Base-by-base conservation (phyloP, 2,797 vertebrate genomes). In the Anguilla megastoma region DNA sequence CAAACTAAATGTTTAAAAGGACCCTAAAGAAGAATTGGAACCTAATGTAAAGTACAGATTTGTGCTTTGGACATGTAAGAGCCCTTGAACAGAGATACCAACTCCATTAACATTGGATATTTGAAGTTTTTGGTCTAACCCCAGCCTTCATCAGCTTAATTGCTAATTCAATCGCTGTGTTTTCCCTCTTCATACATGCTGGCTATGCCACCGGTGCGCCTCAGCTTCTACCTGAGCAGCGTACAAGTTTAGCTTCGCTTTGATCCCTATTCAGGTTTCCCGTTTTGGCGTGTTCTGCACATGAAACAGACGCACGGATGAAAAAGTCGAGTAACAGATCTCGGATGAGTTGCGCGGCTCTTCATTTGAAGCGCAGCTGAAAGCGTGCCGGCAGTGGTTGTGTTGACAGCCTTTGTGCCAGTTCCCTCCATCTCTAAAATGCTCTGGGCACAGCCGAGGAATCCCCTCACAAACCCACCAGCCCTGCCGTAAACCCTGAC, bases 401-500 rank as follows among this genome's bases (percentile, higher is more conserved):
- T 91, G 92, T 92, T 95, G 95, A 96, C 95, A 96, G 93, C 93
- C 94, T 96, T 96, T 96, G 95, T 96, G 95, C 94, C 94, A 92
- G 91, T 93, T 94, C 92, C 93, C 92, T 94, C 93, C 94, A 96
- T 94, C 93, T 92, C 94, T 93, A 93, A 95, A 96, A 94, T 92
- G 95, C 95, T 96, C 94, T 95, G 94, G 94, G 95, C 95, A 95
- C 94, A 95, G 95, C 95, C 93, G 93, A 94, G 90, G 91, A 92
- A 91, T 91, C 91, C 94, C 94, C 93, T 91, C 93, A 91, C 92
- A 91, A 84, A 91, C 95, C 92, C 94, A 93, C 87, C 88, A 92
- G 92, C 94, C 93, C 92, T 91, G 93, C 94, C 93, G 86, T 79
- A 54, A n/a, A 58, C 86, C 89, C 94, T 96, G 95, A 95, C 95